Conservation (phyloP, 2,113 vertebrate species). For the Protomyctophum bolini region DNA sequence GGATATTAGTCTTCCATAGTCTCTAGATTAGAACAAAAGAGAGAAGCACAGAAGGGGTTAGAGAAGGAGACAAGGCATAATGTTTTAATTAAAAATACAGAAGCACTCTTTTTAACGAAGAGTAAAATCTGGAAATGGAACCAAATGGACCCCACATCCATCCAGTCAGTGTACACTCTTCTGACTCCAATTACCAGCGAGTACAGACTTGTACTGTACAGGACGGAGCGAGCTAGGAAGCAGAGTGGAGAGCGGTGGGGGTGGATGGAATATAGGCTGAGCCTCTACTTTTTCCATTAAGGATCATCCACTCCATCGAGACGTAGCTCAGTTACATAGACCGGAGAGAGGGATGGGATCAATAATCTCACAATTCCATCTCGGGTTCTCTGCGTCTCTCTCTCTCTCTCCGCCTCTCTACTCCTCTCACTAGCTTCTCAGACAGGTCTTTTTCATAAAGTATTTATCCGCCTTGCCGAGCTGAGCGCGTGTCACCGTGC, state of each 20-base stretch:
- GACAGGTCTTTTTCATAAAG: too few species aligned
- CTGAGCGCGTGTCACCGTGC: too few species aligned
- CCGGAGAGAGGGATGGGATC: constrained; percentile 60
- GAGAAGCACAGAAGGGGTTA: neutral
- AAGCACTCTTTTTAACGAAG: too few species aligned
- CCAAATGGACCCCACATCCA: too few species aligned
- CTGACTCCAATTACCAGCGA: too few species aligned
- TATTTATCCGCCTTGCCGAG: too few species aligned
- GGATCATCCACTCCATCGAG: constrained; percentile 45
- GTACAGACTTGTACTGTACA: neutral
- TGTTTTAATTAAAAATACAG: too few species aligned
- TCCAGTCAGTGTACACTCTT: too few species aligned
- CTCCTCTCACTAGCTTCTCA: too few species aligned
- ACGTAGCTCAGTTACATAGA: constrained; percentile 64
- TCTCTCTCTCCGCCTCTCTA: neutral
- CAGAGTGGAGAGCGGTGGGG: constrained; percentile 20
- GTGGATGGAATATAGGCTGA: constrained; percentile 32
- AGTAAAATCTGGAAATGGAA: too few species aligned
- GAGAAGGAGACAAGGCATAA: neutral
- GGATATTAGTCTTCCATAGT: too few species aligned
- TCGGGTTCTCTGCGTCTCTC: neutral
- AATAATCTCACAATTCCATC: constrained; percentile 55
- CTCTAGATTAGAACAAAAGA: neutral
- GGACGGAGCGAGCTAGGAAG: constrained; percentile 12
- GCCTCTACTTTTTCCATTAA: constrained; percentile 41